Evolutionary conservation across 2,797 vertebrate species (phyloP).

Genomic region (Carcharodon carcharias): DNA sequence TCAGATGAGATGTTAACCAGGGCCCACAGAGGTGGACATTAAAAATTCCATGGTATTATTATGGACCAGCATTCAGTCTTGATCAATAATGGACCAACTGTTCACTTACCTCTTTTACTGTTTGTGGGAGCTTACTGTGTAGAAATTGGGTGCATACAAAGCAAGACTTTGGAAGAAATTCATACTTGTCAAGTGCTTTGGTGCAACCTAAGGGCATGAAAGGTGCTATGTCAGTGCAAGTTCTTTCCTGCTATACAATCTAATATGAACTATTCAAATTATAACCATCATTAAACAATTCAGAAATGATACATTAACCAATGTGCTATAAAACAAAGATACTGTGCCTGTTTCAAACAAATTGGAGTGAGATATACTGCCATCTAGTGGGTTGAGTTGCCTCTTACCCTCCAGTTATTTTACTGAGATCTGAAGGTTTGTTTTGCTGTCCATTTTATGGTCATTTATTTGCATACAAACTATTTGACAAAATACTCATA

Average conservation of each 20-base stretch:
- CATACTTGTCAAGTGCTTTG: neutral
- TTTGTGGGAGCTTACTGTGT: neutral
- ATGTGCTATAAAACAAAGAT: neutral
- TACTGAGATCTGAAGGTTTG: neutral
- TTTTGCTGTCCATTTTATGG: neutral
- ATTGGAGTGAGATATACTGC: neutral
- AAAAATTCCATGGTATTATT: neutral
- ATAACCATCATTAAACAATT: neutral
- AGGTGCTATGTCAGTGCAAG: neutral
- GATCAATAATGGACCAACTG: neutral
- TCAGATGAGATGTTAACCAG: neutral
- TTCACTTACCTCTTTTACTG: neutral
- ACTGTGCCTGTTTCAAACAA: neutral
- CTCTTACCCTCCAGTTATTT: neutral
- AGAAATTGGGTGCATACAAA: neutral
- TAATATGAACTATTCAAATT: neutral
- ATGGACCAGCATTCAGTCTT: neutral
- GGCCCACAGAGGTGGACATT: neutral
- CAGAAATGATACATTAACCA: neutral
- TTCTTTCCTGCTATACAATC: neutral
- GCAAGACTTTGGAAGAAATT: neutral
- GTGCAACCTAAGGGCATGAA: neutral
- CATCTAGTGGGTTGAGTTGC: constrained; percentile 14
- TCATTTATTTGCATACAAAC: neutral
- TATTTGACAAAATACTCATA: neutral